A percentile compares a stretch with the other conserved stretches of the same genome.
These are phyloP conservation scores for Drosophila carrolli DNA, from an alignment of 1,140 invertebrate species.

Conservation along the genomic window DNA sequence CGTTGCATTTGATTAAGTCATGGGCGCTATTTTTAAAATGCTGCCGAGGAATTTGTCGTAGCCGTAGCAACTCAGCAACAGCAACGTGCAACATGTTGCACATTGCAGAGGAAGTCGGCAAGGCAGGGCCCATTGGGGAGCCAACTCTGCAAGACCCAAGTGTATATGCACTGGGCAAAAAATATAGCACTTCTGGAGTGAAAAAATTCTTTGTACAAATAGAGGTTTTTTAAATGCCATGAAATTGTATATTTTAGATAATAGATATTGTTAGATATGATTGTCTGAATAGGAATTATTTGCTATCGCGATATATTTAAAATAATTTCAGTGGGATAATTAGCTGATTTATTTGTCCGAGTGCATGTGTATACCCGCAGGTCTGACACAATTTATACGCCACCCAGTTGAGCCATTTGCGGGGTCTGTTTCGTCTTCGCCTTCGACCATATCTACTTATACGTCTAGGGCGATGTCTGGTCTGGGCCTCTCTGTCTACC, in stretches of 20 bases:
- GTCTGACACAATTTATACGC: slow-evolving; percentile 48
- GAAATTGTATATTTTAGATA: too few relatives aligned
- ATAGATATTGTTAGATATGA: too few relatives aligned
- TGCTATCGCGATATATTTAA: too few relatives aligned
- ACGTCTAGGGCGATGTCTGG: slow-evolving; percentile 37
- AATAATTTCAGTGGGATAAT: too few relatives aligned
- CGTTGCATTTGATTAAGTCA: slow-evolving; percentile 80
- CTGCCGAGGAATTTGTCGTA: slow-evolving; percentile 68
- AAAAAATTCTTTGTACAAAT: background rate
- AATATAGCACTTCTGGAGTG: background rate
- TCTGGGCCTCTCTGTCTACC: slow-evolving; percentile 44
- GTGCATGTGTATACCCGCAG: slow-evolving; percentile 23
- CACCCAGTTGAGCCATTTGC: slow-evolving; percentile 45
- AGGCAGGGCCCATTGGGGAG: slow-evolving; percentile 16
- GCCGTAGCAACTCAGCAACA: slow-evolving; percentile 19
- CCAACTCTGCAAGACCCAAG: slow-evolving; percentile 2
- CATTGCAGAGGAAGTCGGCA: slow-evolving; percentile 56
- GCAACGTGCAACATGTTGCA: slow-evolving; percentile 78
- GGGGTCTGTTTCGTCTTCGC: slow-evolving; percentile 14
- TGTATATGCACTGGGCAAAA: slow-evolving; percentile 9
- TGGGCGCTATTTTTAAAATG: slow-evolving; percentile 78
- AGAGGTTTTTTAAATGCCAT: background rate
- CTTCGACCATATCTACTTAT: slow-evolving; percentile 21
- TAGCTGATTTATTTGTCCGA: background rate
- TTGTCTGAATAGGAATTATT: too few relatives aligned